Percentiles rank a stretch among this genome's conserved stretches.
These are phyloP conservation scores for Leptinotarsa haldemani DNA, from an alignment of 2,888 invertebrate species.

Conservation along the genomic window DNA sequence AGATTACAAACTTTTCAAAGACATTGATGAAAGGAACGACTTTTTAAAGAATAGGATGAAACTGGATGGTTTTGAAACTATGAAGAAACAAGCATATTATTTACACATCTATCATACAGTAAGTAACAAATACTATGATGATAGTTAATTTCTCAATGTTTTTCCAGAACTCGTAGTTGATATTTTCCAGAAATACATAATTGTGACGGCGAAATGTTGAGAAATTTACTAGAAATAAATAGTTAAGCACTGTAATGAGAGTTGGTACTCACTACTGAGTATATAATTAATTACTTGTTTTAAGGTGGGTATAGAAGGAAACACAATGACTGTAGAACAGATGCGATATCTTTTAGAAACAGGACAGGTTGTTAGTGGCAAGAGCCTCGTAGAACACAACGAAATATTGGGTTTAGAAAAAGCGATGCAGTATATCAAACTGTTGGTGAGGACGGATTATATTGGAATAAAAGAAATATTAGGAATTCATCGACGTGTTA, in stretches of 20 bases:
- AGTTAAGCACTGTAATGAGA: too few species aligned
- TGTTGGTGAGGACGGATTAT: constrained; percentile 80
- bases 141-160: not conserved
- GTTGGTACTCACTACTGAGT: not conserved
- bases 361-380: constrained; percentile 85
- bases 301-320: constrained; percentile 91
- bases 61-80: constrained; percentile 83
- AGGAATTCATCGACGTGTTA: constrained; percentile 90
- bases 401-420: constrained; percentile 95
- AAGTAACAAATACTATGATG: constrained; percentile 34
- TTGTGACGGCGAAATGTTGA: too few species aligned
- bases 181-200: too few species aligned
- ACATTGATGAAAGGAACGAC: constrained; percentile 88
- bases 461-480: constrained; percentile 88
- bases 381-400: constrained; percentile 96
- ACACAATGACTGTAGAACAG: constrained; percentile 94
- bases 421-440: constrained; percentile 91
- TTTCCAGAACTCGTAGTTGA: too few species aligned
- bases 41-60: constrained; percentile 82
- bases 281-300: constrained; percentile 30
- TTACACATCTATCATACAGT: constrained; percentile 95
- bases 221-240: too few species aligned
- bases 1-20: constrained; percentile 81
- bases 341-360: constrained; percentile 94
- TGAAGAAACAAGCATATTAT: constrained; percentile 95